phyloP scores from a whole-genome alignment of 2,797 vertebrate genomes.

The Gymnocypris eckloni region DNA sequence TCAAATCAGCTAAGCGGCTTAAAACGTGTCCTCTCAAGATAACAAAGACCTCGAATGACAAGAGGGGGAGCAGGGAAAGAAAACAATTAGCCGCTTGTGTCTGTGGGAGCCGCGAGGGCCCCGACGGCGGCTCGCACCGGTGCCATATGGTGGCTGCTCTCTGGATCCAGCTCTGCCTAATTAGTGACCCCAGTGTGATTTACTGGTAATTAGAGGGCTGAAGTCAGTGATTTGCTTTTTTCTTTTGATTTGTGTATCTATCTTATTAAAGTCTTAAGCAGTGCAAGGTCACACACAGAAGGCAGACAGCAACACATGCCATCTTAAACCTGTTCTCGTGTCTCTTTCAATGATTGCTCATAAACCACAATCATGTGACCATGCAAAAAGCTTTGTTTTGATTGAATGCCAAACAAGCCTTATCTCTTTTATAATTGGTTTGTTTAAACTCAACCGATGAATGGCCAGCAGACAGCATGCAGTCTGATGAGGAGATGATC shows the following conservation, averaged over 20 bases:
- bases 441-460: slow-evolving; percentile 47
- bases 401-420: neutral
- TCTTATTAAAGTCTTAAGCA: slow-evolving; percentile 64
- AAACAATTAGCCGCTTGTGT: slow-evolving; percentile 75
- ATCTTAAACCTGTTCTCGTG: slow-evolving; percentile 31
- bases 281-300: slow-evolving; percentile 56
- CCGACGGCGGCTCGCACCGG: slow-evolving; percentile 61
- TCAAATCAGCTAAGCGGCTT: slow-evolving; percentile 76
- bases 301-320: slow-evolving; percentile 54
- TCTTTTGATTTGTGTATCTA: slow-evolving; percentile 66
- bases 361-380: slow-evolving; percentile 4
- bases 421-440: slow-evolving; percentile 10
- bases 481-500: slow-evolving; percentile 55
- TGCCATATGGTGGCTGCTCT: slow-evolving; percentile 79
- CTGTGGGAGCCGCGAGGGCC: slow-evolving; percentile 70
- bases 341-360: slow-evolving; percentile 4
- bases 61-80: slow-evolving; percentile 65
- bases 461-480: slow-evolving; percentile 30
- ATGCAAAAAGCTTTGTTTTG: slow-evolving; percentile 12
- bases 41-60: slow-evolving; percentile 61
- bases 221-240: slow-evolving; percentile 66
- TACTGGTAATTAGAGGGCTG: slow-evolving; percentile 66
- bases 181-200: slow-evolving; percentile 69
- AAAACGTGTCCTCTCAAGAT: slow-evolving; percentile 67
- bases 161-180: slow-evolving; percentile 66